Base-by-base conservation (phyloP, 2,888 invertebrate species). In the Steromphala cineraria region DNA sequence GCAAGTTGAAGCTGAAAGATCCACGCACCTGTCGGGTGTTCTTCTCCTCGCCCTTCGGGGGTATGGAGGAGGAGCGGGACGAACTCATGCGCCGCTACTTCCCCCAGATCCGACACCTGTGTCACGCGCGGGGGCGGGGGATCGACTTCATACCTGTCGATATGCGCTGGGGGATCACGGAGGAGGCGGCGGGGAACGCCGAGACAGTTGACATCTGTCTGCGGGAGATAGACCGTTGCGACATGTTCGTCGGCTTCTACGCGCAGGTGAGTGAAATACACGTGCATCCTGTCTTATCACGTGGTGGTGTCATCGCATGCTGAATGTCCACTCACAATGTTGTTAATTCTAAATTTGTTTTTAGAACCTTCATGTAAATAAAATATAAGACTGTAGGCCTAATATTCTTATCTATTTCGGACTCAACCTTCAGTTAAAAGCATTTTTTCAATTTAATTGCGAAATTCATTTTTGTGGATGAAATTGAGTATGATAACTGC, bases 1-100 rank as follows among this genome's bases (percentile, higher is more conserved):
- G 46, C 46, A 46, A 46, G 46, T 13, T 46, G 10, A 84, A 84
- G 79, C 82, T 92, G 28, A 87, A 88, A 53, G 90, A 91, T 55
- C 87, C 88, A 0, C 76, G 85, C 53, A 86, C 88, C 31, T 90
- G 89, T 52, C 86, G 92, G 36, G 88, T 92, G 31, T 92, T 92
- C 81, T 90, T 92, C 82, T 92, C 92, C 0, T 92, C 92, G 0
- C 92, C 93, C 2, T 92, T 94, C 80, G 93, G 93, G 56, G 92
- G 93, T 0, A 90, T 94, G 88, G 92, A 93, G 53, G 92, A 91
- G 15, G 91, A 94, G 77, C 84, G 92, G 74, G 90, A 91, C 79
- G 90, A 91, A 76, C 83, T 93, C 31, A 90, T 90, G 8, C 81
- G 86, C 4, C 81, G 82, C 36, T 92, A 92, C 83, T 91, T 91